Base-by-base conservation (phyloP, 2,888 invertebrate species). In the Acleris emargana region DNA sequence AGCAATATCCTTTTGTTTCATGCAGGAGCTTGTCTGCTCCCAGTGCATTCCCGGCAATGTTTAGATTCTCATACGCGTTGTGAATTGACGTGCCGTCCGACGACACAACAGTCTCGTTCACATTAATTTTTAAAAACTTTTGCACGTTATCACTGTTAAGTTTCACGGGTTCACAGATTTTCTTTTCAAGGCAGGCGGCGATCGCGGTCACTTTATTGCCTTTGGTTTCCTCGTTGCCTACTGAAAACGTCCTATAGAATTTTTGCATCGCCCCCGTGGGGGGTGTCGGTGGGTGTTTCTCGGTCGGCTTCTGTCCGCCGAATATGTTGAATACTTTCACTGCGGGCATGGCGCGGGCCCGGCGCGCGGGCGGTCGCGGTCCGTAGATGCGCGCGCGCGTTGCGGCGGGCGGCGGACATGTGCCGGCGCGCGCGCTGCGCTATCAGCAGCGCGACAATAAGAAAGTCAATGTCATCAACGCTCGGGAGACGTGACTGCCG, bases 241-340 rank as follows among this genome's bases (percentile, higher is more conserved):
- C 87, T 84, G 91, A 91, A 81, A 92, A 92, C 64, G 92, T 91
- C 87, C 91, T 90, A 87, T 93, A 93, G 81, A 93, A 91, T 76
- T 89, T 91, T 83, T 93, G 93, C 76, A 90, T 82, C 47, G 91
- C 86, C 78, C 84, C 83, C 68, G 86, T 74, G 82, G 86, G 82
- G 80, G 86, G 74, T 74, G 85, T 68, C 69, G 83, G 73, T 68
- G 74, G 80, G 73, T 87, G 88, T 75, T 89, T 91, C 81, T 91
- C 91, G 84, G 88, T 79, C 83, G 91, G 87, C 88, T 91, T 91
- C 89, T 91, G 91, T 78, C 88, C 89, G 83, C 91, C 92, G 87
- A 92, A 92, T 91, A 92, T 89, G 81, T 87, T 89, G 81, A 91
- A 91, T 81, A 91, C 92, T 91, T 92, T 92, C 91, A 91, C 92